Conservation (phyloP, 2,797 vertebrate genomes). For the Rhadinocentrus ornatus region DNA sequence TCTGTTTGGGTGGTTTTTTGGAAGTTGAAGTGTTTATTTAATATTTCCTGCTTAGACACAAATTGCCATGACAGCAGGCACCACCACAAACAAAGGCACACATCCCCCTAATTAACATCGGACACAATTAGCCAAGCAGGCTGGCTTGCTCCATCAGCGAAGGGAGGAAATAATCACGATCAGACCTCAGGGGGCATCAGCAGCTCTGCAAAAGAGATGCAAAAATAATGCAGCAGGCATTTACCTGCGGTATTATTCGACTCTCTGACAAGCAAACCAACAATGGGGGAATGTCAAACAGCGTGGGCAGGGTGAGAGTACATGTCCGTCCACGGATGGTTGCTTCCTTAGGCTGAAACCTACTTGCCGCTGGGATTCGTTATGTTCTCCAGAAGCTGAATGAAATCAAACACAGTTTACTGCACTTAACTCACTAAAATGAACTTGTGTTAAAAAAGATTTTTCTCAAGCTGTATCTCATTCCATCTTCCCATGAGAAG, state of each 20-base stretch:
- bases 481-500: slow-evolving; percentile 2
- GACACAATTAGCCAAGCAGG: slow-evolving; percentile 67
- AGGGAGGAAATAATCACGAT: slow-evolving; percentile 64
- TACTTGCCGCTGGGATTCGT: slow-evolving; percentile 46
- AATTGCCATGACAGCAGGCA: slow-evolving; percentile 66
- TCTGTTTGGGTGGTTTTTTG: slow-evolving; percentile 62
- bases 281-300: slow-evolving; percentile 61
- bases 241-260: slow-evolving; percentile 58
- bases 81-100: slow-evolving; percentile 64
- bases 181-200: slow-evolving; percentile 69
- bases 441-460: background rate
- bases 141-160: slow-evolving; percentile 51
- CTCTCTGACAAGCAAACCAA: slow-evolving; percentile 45
- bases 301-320: slow-evolving; percentile 56
- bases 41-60: slow-evolving; percentile 71
- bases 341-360: slow-evolving; percentile 61
- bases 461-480: background rate
- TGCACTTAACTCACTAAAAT: background rate
- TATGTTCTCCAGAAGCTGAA: slow-evolving; percentile 36
- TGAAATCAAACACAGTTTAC: background rate
- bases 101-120: slow-evolving; percentile 70
- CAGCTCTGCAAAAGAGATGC: slow-evolving; percentile 49
- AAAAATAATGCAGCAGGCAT: slow-evolving; percentile 57
- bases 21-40: slow-evolving; percentile 60
- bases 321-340: slow-evolving; percentile 52